These are phyloP conservation scores for Gavia stellata DNA, from an alignment of 2,113 vertebrate genomes.

Conservation along the genomic window DNA sequence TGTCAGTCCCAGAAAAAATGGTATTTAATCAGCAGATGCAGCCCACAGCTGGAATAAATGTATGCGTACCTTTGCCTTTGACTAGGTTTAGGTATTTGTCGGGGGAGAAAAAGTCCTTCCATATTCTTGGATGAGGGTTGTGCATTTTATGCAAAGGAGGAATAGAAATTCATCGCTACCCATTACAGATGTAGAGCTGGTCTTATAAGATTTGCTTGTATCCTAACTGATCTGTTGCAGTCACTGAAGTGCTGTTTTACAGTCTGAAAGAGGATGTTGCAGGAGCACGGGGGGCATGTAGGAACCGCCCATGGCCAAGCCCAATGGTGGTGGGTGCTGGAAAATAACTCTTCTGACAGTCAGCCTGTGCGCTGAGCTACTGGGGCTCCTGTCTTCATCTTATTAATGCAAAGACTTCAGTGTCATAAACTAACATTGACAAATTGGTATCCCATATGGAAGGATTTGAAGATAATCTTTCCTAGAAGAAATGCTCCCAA, in stretches of 20 bases:
- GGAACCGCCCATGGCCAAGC: fast-evolving
- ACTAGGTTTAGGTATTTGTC: not conserved
- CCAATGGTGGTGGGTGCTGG: not conserved
- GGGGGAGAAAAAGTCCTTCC: not conserved
- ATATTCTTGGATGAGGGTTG: not conserved
- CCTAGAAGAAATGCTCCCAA: not conserved
- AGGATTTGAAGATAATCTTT: not conserved
- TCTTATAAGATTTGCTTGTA: not conserved
- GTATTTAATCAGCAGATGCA: not conserved
- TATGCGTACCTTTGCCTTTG: conserved; percentile 29
- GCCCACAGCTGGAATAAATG: conserved; percentile 12
- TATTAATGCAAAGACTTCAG: not conserved
- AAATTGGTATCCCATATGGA: not conserved
- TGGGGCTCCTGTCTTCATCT: not conserved
- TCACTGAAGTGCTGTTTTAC: not conserved
- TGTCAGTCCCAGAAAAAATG: conserved; percentile 8
- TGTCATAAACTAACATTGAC: not conserved
- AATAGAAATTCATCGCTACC: not conserved
- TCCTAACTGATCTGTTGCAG: not conserved
- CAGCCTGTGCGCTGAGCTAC: not conserved
- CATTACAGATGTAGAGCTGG: not conserved
- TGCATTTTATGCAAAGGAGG: not conserved
- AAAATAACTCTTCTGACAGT: not conserved
- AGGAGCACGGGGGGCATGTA: not conserved
- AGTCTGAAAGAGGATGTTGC: not conserved